These are phyloP conservation scores for Troglohyphantes excavatus DNA, from an alignment of 2,888 invertebrate species.

Conservation along the genomic window DNA sequence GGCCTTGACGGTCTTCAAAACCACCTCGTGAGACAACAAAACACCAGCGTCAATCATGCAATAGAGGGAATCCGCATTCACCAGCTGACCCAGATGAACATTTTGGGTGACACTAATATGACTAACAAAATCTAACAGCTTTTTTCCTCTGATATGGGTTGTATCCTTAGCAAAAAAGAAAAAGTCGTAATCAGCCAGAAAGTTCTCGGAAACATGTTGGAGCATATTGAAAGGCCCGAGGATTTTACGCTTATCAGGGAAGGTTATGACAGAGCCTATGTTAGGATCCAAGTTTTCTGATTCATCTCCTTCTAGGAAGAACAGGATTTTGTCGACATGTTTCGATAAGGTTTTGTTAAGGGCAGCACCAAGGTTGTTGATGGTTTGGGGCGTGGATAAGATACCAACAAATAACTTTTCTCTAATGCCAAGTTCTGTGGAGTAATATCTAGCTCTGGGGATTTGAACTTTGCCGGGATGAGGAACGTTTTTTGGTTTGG, in stretches of 20 bases:
- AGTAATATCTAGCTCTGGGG: slow-evolving; percentile 88
- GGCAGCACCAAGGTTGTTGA: slow-evolving; percentile 88
- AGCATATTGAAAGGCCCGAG: slow-evolving; percentile 93
- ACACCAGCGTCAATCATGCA: slow-evolving; percentile 90
- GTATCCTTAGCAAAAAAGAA: slow-evolving; percentile 93
- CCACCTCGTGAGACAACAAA: slow-evolving; percentile 92
- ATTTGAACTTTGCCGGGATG: slow-evolving; percentile 60
- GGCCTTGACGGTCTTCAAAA: slow-evolving; percentile 89
- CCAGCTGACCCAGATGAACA: slow-evolving; percentile 59
- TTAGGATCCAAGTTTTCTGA: slow-evolving; percentile 81
- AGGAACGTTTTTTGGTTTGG: slow-evolving; percentile 59
- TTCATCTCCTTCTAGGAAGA: slow-evolving; percentile 86
- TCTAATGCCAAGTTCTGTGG: slow-evolving; percentile 95
- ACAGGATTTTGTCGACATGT: slow-evolving; percentile 91
- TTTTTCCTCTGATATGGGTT: slow-evolving; percentile 91
- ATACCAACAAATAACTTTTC: slow-evolving; percentile 94
- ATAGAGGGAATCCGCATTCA: slow-evolving; percentile 78
- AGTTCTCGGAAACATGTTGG: slow-evolving; percentile 94
- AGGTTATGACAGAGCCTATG: slow-evolving; percentile 90
- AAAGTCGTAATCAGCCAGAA: slow-evolving; percentile 94
- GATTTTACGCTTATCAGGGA: slow-evolving; percentile 90
- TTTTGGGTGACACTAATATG: slow-evolving; percentile 92
- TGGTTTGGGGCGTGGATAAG: slow-evolving; percentile 83
- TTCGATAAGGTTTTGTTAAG: slow-evolving; percentile 94
- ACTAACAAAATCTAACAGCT: slow-evolving; percentile 88